Base-by-base conservation (phyloP, 2,797 vertebrate genomes). In the Dryobates pubescens region DNA sequence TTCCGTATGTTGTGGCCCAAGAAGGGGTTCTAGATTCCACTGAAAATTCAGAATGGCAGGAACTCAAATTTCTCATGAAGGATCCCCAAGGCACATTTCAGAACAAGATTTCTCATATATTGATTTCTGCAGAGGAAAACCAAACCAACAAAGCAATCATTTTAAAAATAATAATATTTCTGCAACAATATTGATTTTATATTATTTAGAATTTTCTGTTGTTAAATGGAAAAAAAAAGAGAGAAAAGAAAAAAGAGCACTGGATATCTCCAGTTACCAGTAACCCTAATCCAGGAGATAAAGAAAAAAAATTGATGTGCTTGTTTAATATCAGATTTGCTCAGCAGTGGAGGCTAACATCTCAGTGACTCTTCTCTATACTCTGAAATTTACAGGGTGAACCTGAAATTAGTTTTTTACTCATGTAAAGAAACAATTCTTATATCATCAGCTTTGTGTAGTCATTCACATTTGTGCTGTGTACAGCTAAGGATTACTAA, bases 211-310 rank as follows among this genome's bases (percentile, higher is more conserved):
- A 49, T 82, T 64, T 67, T 73, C 16, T 70, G 7, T 45, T 51
- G 26, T 0, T 0, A 76, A 85, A 49, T 10, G 8, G 57, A 19
- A 47, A 18, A 9, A 47, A 45, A 10, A 17, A 19, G n/a, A n/a
- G n/a, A 45, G 6, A 15, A 43, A 43, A 15, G 14, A 70, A 51
- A 8, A 23, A 27, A 59, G 5, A 41, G 0, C 7, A 20, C 17
- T 30, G 58, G n/a, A 29, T 9, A 36, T 64, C 20, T 49, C 10
- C 26, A 45, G 23, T 59, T 82, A 24, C 53, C 8, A 23, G 10
- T 24, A 79, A 32, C 7, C 5, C 5, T 62, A 4, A 41, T 51
- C 19, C 1, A 3, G 19, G 34, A 77, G 10, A 34, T 32, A 14
- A 45, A 53, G 36, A 45, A 79, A 82, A 82, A 38, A 38, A 2